Evolutionary conservation across 1,140 invertebrate genomes (phyloP).

Genomic region (Frieseomelitta varia): DNA sequence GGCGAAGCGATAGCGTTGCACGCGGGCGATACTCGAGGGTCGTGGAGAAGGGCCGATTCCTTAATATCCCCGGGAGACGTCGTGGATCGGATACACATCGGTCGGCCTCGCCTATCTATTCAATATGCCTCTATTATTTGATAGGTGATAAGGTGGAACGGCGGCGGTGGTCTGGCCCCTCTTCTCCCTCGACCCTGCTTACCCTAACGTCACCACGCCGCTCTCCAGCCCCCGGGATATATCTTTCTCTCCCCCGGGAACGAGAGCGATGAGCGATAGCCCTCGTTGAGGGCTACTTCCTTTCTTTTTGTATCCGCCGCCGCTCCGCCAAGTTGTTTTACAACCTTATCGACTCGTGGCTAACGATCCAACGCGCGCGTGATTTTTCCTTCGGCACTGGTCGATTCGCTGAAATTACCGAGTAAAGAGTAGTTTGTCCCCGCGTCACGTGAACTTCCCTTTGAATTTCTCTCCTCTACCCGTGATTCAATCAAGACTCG

Average conservation of each 20-base stretch:
- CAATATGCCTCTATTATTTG: slow-evolving; percentile 76
- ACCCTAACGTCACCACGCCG: slow-evolving; percentile 4
- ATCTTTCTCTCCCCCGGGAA: slow-evolving; percentile 57
- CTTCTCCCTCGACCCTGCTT: slow-evolving; percentile 26
- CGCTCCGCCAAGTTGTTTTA: slow-evolving; percentile 39
- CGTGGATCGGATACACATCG: slow-evolving; percentile 72
- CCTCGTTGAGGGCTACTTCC: slow-evolving; percentile 25
- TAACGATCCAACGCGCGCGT: not conserved
- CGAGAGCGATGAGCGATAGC: slow-evolving; percentile 68
- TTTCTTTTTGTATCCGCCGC: slow-evolving; percentile 38
- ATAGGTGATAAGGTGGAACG: slow-evolving; percentile 73
- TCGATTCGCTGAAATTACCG: not conserved
- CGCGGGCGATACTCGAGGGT: slow-evolving; percentile 35
- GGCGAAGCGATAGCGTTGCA: slow-evolving; percentile 23
- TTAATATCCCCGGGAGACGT: slow-evolving; percentile 71
- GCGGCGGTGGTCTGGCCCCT: slow-evolving; percentile 38
- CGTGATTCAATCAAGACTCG: too few species aligned
- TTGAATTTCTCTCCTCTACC: too few species aligned
- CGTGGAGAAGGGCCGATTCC: slow-evolving; percentile 63
- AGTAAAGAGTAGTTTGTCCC: too few species aligned
- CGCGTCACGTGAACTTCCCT: too few species aligned
- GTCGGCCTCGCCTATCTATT: slow-evolving; percentile 73
- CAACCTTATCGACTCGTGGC: not conserved
- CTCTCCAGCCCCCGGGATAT: slow-evolving; percentile 35
- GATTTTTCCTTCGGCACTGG: not conserved